phyloP scores from a whole-genome alignment of 2,797 vertebrate species.

The Carduelis carduelis region DNA sequence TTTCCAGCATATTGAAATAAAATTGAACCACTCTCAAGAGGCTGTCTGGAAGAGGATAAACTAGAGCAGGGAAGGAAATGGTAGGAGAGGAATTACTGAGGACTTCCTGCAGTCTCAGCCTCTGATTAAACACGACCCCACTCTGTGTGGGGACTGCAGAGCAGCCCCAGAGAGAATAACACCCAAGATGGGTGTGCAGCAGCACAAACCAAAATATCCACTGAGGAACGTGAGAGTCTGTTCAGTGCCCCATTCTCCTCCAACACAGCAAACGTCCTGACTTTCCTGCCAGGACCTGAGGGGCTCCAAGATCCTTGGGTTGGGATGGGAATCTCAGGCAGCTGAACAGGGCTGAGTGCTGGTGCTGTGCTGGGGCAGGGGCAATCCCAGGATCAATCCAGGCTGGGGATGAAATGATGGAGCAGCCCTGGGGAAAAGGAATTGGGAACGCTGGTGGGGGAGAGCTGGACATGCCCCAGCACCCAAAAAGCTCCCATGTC shows the following conservation, averaged over 20 bases:
- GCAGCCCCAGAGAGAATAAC: background rate
- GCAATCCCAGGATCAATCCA: rapidly evolving
- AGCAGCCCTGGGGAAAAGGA: background rate
- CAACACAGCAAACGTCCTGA: rapidly evolving
- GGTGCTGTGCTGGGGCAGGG: background rate
- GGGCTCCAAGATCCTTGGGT: rapidly evolving
- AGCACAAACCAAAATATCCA: rapidly evolving
- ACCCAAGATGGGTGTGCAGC: rapidly evolving
- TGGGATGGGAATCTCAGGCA: background rate
- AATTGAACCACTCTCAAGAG: background rate
- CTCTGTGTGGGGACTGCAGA: rapidly evolving
- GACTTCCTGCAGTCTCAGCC: background rate
- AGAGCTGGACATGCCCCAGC: background rate
- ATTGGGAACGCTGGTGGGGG: background rate
- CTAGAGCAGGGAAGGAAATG: background rate
- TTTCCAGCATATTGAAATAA: background rate
- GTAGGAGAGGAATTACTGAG: background rate
- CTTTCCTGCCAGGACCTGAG: background rate
- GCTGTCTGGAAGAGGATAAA: background rate
- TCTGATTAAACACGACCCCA: background rate
- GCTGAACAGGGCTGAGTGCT: rapidly evolving
- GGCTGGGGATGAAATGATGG: background rate
- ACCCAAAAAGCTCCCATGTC: background rate
- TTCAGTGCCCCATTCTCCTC: background rate
- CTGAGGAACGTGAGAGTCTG: rapidly evolving